Evolutionary conservation across 2,888 invertebrate genomes (phyloP).

Genomic region (Synergus umbraculus): DNA sequence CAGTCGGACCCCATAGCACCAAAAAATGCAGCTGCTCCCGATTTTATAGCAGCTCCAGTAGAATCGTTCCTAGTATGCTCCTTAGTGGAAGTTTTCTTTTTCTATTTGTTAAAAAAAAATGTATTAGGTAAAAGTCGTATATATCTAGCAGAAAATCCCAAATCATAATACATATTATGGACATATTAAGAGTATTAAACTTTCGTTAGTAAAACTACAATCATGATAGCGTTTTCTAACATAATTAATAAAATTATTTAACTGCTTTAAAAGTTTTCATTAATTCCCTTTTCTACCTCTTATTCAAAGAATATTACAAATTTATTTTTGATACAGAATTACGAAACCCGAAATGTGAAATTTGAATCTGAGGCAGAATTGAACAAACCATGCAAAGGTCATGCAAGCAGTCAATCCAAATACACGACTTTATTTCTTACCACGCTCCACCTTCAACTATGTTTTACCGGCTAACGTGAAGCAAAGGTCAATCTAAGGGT

Average conservation of each 20-base stretch:
- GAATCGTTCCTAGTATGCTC: slow-evolving; percentile 76
- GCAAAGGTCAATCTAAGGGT: slow-evolving; percentile 43
- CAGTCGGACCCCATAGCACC: slow-evolving; percentile 90
- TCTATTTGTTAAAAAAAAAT: slow-evolving; percentile 67
- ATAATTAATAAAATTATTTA: slow-evolving; percentile 16
- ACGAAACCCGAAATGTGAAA: neutral
- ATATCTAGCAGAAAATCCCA: neutral
- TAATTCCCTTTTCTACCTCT: neutral
- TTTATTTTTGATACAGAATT: neutral
- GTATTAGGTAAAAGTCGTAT: neutral
- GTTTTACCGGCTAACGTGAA: slow-evolving; percentile 40
- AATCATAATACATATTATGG: neutral
- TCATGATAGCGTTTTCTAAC: neutral
- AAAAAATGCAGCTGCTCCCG: slow-evolving; percentile 89
- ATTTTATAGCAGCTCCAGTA: slow-evolving; percentile 81
- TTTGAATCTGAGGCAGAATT: neutral
- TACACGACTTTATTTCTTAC: slow-evolving; percentile 47
- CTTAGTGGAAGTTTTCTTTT: slow-evolving; percentile 78
- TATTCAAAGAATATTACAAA: neutral
- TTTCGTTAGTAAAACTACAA: slow-evolving; percentile 4
- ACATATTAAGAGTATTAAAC: neutral
- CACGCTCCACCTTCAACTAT: slow-evolving; percentile 33
- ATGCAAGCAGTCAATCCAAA: slow-evolving; percentile 41
- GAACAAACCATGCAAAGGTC: slow-evolving; percentile 21
- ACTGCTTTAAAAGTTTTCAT: neutral